These are phyloP conservation scores for Phaedon cochleariae DNA, from an alignment of 2,888 invertebrate species.

Conservation along the genomic window DNA sequence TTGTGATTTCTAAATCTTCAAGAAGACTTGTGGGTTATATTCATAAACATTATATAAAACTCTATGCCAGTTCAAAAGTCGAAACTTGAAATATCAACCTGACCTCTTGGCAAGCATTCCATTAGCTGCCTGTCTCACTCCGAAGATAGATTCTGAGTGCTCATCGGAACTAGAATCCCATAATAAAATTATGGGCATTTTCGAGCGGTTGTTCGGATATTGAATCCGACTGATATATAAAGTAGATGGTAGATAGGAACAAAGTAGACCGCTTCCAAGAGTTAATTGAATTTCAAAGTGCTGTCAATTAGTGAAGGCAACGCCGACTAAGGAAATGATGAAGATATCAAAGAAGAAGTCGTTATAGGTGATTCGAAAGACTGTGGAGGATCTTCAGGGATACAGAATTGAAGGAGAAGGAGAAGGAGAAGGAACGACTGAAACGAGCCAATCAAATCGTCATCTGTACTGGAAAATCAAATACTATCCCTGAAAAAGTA, in stretches of 20 bases:
- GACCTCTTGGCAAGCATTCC: too few species aligned
- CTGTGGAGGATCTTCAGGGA: not conserved
- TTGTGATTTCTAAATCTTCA: too few species aligned
- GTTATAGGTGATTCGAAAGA: not conserved
- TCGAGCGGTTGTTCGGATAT: conserved; percentile 16
- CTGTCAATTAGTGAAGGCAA: not conserved
- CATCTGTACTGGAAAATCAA: too few species aligned
- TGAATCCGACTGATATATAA: conserved; percentile 18
- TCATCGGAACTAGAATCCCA: conserved; percentile 10
- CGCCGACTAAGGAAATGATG: not conserved
- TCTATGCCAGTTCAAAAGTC: too few species aligned
- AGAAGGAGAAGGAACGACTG: too few species aligned
- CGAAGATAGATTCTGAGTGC: not conserved
- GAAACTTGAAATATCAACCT: too few species aligned
- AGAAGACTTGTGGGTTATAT: too few species aligned
- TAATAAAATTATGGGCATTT: conserved; percentile 18
- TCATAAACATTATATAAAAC: too few species aligned
- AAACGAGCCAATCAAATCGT: too few species aligned
- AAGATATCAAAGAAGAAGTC: not conserved
- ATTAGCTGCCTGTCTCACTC: not conserved
- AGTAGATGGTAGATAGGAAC: conserved; percentile 2
- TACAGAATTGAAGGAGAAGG: too few species aligned
- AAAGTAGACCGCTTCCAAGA: conserved; percentile 15
- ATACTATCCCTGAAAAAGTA: too few species aligned
- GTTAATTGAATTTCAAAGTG: conserved; percentile 3